Conservation (phyloP, 2,888 invertebrate genomes). For the Tetheella fluctuosa region DNA sequence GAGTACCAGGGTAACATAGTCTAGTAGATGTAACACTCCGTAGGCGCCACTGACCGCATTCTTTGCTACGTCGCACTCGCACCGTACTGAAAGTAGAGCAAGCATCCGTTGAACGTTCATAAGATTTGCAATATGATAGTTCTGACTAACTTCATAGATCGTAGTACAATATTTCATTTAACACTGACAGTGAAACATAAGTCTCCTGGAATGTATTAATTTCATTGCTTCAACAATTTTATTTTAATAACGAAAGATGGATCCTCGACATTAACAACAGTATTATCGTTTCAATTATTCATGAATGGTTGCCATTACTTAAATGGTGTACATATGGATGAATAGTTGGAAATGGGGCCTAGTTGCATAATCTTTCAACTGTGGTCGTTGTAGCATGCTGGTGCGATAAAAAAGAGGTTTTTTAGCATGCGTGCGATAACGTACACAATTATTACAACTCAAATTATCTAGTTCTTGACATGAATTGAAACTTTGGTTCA, state of each 20-base stretch:
- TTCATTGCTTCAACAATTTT: not conserved
- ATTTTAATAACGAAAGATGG: not conserved
- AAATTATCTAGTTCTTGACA: not conserved
- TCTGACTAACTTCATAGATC: constrained; percentile 40
- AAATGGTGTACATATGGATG: not conserved
- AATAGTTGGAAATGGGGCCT: not conserved
- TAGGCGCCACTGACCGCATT: constrained; percentile 75
- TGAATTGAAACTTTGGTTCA: not conserved
- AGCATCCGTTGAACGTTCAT: constrained; percentile 63
- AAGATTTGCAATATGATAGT: constrained; percentile 56
- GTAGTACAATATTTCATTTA: constrained; percentile 28
- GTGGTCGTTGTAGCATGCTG: constrained; percentile 3
- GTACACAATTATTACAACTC: not conserved
- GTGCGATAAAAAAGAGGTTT: constrained; percentile 2
- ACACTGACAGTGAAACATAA: not conserved
- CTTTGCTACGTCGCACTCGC: constrained; percentile 58
- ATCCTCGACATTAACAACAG: not conserved
- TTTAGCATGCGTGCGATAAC: constrained; percentile 3
- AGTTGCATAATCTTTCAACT: constrained; percentile 3
- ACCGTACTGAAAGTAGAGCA: constrained; percentile 68
- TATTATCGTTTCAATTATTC: not conserved
- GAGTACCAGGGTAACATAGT: constrained; percentile 48
- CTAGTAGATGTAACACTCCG: constrained; percentile 43
- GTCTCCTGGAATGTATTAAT: not conserved
- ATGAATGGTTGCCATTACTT: constrained; percentile 1